Conservation (phyloP, 2,113 vertebrate species). For the Saccopteryx leptura region DNA sequence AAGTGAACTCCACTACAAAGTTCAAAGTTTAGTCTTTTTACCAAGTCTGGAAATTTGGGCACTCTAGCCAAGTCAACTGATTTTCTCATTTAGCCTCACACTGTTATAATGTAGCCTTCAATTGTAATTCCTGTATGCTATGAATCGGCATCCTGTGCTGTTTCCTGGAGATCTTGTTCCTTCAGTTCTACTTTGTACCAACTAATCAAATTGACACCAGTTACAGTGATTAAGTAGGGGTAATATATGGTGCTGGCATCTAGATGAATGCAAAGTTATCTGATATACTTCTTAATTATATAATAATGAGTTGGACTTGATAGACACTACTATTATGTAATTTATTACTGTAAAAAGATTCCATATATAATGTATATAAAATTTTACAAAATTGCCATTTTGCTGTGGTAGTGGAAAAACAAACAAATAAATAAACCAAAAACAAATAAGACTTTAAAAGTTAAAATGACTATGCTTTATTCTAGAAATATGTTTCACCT, state of each 20-base stretch:
- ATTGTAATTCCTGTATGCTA: too few species aligned
- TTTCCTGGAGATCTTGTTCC: not conserved
- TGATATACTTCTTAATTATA: not conserved
- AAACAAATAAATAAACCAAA: not conserved
- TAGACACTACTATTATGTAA: not conserved
- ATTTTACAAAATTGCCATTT: not conserved
- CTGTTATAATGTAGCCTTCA: not conserved
- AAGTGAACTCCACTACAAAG: not conserved
- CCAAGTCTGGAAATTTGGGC: not conserved
- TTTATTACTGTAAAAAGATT: not conserved
- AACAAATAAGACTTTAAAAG: not conserved
- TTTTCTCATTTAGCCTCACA: not conserved
- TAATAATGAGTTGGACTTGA: not conserved
- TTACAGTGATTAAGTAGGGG: not conserved
- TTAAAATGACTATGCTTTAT: not conserved
- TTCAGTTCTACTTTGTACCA: not conserved
- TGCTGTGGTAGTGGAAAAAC: not conserved
- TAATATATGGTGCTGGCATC: not conserved
- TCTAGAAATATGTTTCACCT: not conserved
- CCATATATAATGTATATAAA: not conserved
- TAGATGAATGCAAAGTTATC: not conserved
- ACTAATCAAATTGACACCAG: not conserved
- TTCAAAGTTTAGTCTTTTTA: not conserved
- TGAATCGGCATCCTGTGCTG: accelerated
- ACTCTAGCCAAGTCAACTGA: not conserved